Conservation (phyloP, 2,888 invertebrate species). For the Calliopum simillimum region DNA sequence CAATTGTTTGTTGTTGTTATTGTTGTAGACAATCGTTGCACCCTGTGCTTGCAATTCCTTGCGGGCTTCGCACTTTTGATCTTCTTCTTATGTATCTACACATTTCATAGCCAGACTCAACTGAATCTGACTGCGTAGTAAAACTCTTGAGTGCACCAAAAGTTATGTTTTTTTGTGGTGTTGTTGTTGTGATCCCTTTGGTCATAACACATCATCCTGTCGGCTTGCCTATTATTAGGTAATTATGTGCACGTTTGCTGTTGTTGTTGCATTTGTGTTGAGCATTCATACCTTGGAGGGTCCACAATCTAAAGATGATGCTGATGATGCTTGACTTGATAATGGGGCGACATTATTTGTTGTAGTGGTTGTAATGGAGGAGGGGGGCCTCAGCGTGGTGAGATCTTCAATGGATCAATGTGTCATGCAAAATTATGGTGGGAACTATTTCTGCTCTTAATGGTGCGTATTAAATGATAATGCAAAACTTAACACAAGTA, state of each 20-base stretch:
- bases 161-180: conserved; percentile 15
- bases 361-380: too few species aligned
- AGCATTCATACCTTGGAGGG: conserved; percentile 29
- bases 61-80: conserved; percentile 32
- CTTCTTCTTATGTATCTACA: neutral
- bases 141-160: conserved; percentile 2
- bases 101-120: neutral
- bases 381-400: too few species aligned
- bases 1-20: too few species aligned
- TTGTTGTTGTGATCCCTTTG: conserved; percentile 15
- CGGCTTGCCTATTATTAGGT: conserved; percentile 39
- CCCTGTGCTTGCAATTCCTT: neutral
- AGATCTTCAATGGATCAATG: too few species aligned
- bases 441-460: too few species aligned
- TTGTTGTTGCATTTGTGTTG: conserved; percentile 15
- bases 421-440: too few species aligned
- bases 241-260: conserved; percentile 26
- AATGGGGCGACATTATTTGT: conserved; percentile 11
- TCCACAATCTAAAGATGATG: conserved; percentile 1
- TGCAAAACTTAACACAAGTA: too few species aligned
- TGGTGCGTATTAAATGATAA: too few species aligned
- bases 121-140: neutral
- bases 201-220: conserved; percentile 37
- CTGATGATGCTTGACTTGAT: conserved; percentile 15
- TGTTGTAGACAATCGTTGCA: too few species aligned